Percentiles rank a stretch among this genome's conserved stretches.
These are phyloP conservation scores for Adelognathus sp. DNA, from an alignment of 2,888 invertebrate genomes.

Conservation along the genomic window DNA sequence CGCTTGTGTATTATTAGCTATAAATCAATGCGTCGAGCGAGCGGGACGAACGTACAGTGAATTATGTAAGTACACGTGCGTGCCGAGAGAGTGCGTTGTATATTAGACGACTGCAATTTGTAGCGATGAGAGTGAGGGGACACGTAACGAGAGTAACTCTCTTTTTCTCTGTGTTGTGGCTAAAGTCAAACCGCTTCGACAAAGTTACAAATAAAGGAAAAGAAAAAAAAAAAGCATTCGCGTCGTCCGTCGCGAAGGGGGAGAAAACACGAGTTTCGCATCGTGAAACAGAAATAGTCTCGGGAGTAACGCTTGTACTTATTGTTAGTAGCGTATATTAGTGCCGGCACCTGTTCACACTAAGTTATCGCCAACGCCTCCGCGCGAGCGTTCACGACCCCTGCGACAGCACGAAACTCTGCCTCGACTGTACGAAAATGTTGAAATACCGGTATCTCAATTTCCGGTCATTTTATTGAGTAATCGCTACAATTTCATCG, in stretches of 20 bases:
- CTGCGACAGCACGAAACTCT: background rate
- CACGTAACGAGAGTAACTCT: background rate
- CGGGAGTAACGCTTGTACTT: slow-evolving; percentile 51
- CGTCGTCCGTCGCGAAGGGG: background rate
- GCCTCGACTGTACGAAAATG: no score
- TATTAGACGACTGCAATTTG: background rate
- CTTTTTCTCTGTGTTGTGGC: background rate
- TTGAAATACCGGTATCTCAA: no score
- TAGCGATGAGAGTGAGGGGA: background rate
- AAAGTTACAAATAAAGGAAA: background rate
- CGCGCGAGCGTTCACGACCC: slow-evolving; percentile 39
- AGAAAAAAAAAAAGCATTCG: background rate
- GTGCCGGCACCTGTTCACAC: slow-evolving; percentile 63
- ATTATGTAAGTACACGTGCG: slow-evolving; percentile 16
- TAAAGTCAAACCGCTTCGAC: background rate
- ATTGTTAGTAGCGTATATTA: slow-evolving; percentile 58
- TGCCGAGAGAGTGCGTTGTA: background rate
- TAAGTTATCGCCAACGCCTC: slow-evolving; percentile 61
- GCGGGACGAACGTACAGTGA: slow-evolving; percentile 24
- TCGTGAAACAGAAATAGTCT: slow-evolving; percentile 54
- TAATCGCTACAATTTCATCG: no score
- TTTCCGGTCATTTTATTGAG: no score
- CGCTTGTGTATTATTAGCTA: background rate
- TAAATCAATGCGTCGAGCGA: slow-evolving; percentile 24
- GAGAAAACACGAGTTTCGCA: slow-evolving; percentile 24